These are phyloP conservation scores for Noctua janthina DNA, from an alignment of 2,888 invertebrate species.

Conservation along the genomic window DNA sequence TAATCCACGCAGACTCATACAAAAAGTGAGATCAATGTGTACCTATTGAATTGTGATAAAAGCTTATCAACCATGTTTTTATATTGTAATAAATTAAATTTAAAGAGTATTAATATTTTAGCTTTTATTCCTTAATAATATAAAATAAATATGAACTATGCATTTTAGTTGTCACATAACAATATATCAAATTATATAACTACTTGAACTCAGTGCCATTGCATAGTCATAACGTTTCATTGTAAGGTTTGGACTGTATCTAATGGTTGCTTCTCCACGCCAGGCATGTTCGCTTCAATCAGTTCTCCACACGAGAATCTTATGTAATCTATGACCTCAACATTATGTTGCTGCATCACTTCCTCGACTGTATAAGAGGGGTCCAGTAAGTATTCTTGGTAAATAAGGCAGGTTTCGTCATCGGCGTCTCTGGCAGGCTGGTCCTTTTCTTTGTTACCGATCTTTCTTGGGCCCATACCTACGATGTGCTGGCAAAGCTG, in stretches of 20 bases:
- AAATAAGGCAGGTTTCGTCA: constrained; percentile 95
- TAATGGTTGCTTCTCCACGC: constrained; percentile 88
- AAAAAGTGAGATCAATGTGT: constrained; percentile 70
- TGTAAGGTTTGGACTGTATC: constrained; percentile 92
- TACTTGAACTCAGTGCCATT: constrained; percentile 35
- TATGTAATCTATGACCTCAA: constrained; percentile 94
- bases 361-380: constrained; percentile 93
- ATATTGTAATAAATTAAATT: constrained; percentile 64
- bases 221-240: constrained; percentile 75
- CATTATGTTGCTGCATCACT: constrained; percentile 91
- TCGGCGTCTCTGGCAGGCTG: constrained; percentile 92
- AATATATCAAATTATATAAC: constrained; percentile 48
- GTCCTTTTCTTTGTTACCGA: constrained; percentile 92
- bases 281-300: constrained; percentile 81
- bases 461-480: constrained; percentile 95
- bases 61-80: constrained; percentile 56
- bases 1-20: constrained; percentile 76
- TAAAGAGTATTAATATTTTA: constrained; percentile 58
- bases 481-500: constrained; percentile 98
- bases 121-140: constrained; percentile 69
- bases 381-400: constrained; percentile 96
- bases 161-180: constrained; percentile 52
- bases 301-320: constrained; percentile 97
- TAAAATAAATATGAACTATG: constrained; percentile 67
- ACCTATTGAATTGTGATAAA: constrained; percentile 48